phyloP scores from a whole-genome alignment of 2,888 invertebrate species.

The Eupithecia abbreviata region DNA sequence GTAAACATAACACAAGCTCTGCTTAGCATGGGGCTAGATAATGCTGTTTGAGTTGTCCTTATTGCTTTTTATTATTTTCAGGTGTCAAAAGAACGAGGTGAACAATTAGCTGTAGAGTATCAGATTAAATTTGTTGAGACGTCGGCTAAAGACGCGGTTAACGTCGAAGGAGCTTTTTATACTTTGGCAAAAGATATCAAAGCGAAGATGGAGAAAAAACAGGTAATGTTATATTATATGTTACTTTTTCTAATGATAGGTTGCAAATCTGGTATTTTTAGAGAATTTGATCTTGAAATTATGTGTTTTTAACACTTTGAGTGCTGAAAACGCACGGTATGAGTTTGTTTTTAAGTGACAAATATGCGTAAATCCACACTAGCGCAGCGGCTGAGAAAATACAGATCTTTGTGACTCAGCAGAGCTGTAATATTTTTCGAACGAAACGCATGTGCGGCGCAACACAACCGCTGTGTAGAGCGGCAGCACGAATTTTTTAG shows the following conservation, averaged over 20 bases:
- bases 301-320: too few relatives aligned
- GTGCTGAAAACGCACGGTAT: too few relatives aligned
- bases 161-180: constrained; percentile 99
- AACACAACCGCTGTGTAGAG: too few relatives aligned
- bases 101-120: constrained; percentile 98
- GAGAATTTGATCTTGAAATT: too few relatives aligned
- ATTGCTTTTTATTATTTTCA: constrained; percentile 54
- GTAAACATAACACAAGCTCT: background rate
- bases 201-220: constrained; percentile 98
- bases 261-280: background rate
- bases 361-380: too few relatives aligned
- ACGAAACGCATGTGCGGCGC: too few relatives aligned
- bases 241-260: background rate
- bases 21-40: background rate
- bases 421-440: too few relatives aligned
- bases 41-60: background rate
- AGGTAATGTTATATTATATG: constrained; percentile 86
- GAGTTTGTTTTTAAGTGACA: too few relatives aligned
- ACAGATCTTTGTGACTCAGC: too few relatives aligned
- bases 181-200: constrained; percentile 98
- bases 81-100: constrained; percentile 97
- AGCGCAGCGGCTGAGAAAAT: too few relatives aligned
- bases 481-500: too few relatives aligned
- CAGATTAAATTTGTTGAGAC: constrained; percentile 99
- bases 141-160: constrained; percentile 98